Evolutionary conservation across 2,797 vertebrate genomes (phyloP).

Genomic region (Cirrhinus mrigala): DNA sequence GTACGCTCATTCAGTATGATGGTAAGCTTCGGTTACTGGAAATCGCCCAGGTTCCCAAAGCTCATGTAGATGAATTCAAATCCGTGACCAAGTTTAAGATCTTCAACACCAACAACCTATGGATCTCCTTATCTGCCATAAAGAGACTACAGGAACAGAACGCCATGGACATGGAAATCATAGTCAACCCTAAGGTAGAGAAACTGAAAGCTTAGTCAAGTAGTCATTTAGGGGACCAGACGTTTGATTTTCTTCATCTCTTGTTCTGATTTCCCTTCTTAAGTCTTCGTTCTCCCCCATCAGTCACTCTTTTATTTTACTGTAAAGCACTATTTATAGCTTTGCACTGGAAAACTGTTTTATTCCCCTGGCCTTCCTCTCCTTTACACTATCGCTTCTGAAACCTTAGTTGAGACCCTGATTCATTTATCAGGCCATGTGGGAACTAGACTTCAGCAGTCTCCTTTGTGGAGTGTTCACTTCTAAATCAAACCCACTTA

Average conservation of each 20-base stretch:
- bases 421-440: constrained; percentile 3
- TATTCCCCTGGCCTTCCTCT: not conserved
- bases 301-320: not conserved
- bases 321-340: constrained; percentile 7
- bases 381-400: not conserved
- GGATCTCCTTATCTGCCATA: constrained; percentile 93
- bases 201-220: not conserved
- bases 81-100: constrained; percentile 99
- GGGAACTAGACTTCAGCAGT: constrained; percentile 8
- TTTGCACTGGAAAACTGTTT: not conserved
- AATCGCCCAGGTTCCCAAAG: constrained; percentile 96
- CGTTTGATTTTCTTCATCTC: not conserved
- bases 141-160: constrained; percentile 91
- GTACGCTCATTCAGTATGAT: constrained; percentile 94
- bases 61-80: constrained; percentile 97
- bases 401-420: constrained; percentile 1
- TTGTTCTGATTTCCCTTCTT: not conserved
- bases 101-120: constrained; percentile 98
- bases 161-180: constrained; percentile 95
- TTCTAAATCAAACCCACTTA: constrained; percentile 25
- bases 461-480: not conserved
- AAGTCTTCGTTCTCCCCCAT: not conserved
- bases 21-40: constrained; percentile 94
- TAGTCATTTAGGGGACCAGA: not conserved
- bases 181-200: constrained; percentile 93